Base-by-base conservation (phyloP, 2,888 invertebrate species). In the Polymixis flavicincta region DNA sequence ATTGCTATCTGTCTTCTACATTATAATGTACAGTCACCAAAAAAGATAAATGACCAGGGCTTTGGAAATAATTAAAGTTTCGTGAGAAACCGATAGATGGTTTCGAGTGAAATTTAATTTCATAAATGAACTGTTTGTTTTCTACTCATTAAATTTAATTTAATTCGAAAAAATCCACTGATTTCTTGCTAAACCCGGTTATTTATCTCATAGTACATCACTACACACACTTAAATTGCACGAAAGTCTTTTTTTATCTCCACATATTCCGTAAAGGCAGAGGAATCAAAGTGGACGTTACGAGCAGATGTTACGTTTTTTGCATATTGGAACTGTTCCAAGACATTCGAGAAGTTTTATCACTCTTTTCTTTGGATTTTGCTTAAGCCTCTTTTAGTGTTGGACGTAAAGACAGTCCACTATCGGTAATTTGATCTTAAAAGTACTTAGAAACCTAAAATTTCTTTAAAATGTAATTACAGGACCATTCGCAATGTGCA, bases 261-360 rank as follows among this genome's bases (percentile, higher is more conserved):
- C 42, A 70, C 60, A 65, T 59, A 48, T 22, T 69, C 59, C 32
- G 78, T 57, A 68, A 65, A 74, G 60, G 70, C 64, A 78, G 59
- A 67, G 83, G 48, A 82, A 71, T 82, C 55, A 67, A 85, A 85
- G 67, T 65, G 73, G 64, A 83, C 67, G 78, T 83, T 85, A 77
- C 83, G 61, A 54, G 59, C 86, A 87, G 86, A 88, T 86, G 85
- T 86, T 84, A 81, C 84, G 68, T 77, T 87, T 83, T 83, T 87
- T 87, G 64, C 84, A 86, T 87, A 78, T 86, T 86, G 88, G 86
- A 84, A 78, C 69, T 55, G 61, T 54, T 78, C 88, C 88, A 86
- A 86, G 65, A 76, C 80, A 79, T 81, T 85, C 61, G 64, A 69
- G 64, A 72, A 83, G 78, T 80, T 87, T 86, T 84, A 87, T 84